Evolutionary conservation across 2,888 invertebrate species (phyloP).

Genomic region (Coecobrya sp.): DNA sequence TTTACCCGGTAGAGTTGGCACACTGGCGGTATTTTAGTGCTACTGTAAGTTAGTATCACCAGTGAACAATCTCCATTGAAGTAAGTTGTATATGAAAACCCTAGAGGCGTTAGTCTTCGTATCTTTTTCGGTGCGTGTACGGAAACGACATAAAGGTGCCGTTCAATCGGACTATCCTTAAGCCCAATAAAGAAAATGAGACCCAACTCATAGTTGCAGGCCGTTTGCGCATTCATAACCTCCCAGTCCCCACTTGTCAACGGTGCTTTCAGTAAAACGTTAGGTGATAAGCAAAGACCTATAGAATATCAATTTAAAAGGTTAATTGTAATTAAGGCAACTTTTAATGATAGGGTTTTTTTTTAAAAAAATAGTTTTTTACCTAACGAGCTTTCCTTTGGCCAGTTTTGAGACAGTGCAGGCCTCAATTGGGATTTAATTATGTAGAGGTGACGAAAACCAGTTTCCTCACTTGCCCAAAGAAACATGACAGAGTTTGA

Average conservation of each 20-base stretch:
- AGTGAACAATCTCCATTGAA: conserved; percentile 92
- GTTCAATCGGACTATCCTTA: conserved; percentile 96
- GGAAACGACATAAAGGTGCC: conserved; percentile 96
- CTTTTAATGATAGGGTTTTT: too few species aligned
- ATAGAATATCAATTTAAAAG: background rate
- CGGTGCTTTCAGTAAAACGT: conserved; percentile 87
- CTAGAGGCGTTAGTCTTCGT: conserved; percentile 86
- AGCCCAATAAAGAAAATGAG: conserved; percentile 97
- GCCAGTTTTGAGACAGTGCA: conserved; percentile 83
- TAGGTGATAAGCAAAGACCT: conserved; percentile 84
- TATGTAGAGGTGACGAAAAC: conserved; percentile 95
- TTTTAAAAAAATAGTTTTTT: conserved; percentile 35
- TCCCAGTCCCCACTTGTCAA: conserved; percentile 98
- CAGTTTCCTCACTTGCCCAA: conserved; percentile 97
- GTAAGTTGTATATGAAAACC: conserved; percentile 94
- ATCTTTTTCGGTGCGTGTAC: conserved; percentile 92
- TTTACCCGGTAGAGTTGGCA: conserved; percentile 90
- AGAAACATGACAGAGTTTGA: conserved; percentile 91
- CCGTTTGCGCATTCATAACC: conserved; percentile 94
- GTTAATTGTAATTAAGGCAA: background rate
- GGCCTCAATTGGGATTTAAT: conserved; percentile 90
- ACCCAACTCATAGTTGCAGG: conserved; percentile 94
- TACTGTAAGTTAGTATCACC: conserved; percentile 90
- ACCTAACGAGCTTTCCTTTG: conserved; percentile 75
- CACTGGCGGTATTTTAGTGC: conserved; percentile 84